phyloP scores from a whole-genome alignment of 1,140 invertebrate genomes.

The Cataglyphis hispanica region DNA sequence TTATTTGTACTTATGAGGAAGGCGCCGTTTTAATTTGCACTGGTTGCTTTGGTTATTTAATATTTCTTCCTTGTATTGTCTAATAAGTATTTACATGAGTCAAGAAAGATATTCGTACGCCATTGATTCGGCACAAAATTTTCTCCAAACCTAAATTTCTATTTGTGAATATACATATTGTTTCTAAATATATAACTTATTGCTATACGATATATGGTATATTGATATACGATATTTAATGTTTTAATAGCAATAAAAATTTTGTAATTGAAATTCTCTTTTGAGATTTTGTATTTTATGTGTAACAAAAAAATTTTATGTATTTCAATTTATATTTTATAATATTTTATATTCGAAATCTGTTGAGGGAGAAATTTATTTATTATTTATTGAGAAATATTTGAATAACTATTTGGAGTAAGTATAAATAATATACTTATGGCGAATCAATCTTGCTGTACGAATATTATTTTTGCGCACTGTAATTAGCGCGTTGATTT shows the following conservation, averaged over 20 bases:
- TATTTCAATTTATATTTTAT: no score
- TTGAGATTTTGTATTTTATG: background rate
- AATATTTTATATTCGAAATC: slow-evolving; percentile 17
- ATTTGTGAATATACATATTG: background rate
- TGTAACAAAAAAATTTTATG: background rate
- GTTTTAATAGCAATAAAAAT: background rate
- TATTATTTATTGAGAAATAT: background rate
- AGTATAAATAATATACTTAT: slow-evolving; percentile 17
- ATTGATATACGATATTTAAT: background rate
- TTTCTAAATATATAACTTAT: slow-evolving; percentile 3
- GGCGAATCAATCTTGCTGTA: slow-evolving; percentile 19
- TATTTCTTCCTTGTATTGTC: slow-evolving; percentile 15
- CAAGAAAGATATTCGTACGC: slow-evolving; percentile 18
- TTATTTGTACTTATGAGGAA: slow-evolving; percentile 35
- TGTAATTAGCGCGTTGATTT: slow-evolving; percentile 45
- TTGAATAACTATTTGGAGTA: background rate
- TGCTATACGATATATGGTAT: background rate
- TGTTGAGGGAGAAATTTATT: slow-evolving; percentile 1
- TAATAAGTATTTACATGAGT: slow-evolving; percentile 42
- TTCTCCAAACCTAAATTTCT: slow-evolving; percentile 7
- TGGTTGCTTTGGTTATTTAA: slow-evolving; percentile 41
- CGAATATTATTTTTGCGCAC: slow-evolving; percentile 32
- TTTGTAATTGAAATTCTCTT: background rate
- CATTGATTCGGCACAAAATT: slow-evolving; percentile 40
- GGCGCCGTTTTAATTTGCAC: background rate